These are phyloP conservation scores for Cosmorhoe ocellata DNA, from an alignment of 2,888 invertebrate species.

Conservation along the genomic window DNA sequence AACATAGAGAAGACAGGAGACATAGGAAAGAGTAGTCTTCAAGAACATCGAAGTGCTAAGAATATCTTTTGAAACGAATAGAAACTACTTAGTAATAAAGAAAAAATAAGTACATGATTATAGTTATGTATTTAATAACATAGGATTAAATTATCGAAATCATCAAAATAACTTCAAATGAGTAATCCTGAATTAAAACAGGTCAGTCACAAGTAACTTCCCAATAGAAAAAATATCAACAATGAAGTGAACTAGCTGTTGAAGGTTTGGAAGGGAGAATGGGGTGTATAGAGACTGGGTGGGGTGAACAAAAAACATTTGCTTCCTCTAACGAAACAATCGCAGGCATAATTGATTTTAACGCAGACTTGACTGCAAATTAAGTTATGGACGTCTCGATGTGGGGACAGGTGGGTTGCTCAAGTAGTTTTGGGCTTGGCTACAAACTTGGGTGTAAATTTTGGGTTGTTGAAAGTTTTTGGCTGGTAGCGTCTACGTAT, in stretches of 20 bases:
- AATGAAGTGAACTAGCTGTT: constrained; percentile 12
- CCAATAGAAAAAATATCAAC: background rate
- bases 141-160: too few relatives aligned
- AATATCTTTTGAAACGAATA: too few relatives aligned
- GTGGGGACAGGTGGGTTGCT: constrained; percentile 24
- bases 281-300: constrained; percentile 17
- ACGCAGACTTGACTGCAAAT: constrained; percentile 72
- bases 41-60: too few relatives aligned
- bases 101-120: too few relatives aligned
- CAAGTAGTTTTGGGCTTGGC: constrained; percentile 6
- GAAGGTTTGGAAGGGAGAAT: background rate
- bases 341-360: constrained; percentile 80
- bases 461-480: background rate
- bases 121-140: too few relatives aligned
- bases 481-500: too few relatives aligned
- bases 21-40: too few relatives aligned
- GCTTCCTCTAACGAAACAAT: constrained; percentile 79
- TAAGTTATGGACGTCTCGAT: constrained; percentile 46
- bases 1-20: too few relatives aligned
- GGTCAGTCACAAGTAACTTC: too few relatives aligned
- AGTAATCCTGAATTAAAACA: too few relatives aligned
- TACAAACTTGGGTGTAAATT: background rate
- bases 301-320: constrained; percentile 66
- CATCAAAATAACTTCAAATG: too few relatives aligned
- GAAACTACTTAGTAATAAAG: too few relatives aligned